Evolutionary conservation across 2,888 invertebrate genomes (phyloP).

Genomic region (Nomada hirtipes): DNA sequence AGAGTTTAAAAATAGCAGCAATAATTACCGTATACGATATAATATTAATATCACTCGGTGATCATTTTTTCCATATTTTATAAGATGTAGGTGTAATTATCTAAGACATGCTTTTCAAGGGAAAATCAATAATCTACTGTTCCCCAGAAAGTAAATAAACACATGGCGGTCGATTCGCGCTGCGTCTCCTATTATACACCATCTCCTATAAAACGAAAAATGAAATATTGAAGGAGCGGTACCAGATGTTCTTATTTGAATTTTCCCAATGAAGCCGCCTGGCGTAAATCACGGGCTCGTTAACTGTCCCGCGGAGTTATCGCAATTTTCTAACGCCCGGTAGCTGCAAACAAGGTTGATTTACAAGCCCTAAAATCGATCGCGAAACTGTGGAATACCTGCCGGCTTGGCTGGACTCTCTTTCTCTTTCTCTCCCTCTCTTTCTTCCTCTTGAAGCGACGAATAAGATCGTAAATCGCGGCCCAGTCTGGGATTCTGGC

Average conservation of each 20-base stretch:
- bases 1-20: no score
- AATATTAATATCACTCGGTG: no score
- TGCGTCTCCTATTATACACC: no score
- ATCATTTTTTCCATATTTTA: no score
- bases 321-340: conserved; percentile 46
- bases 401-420: neutral
- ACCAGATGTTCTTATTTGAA: neutral
- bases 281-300: conserved; percentile 31
- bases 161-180: no score
- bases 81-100: no score
- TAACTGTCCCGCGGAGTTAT: conserved; percentile 38
- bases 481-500: conserved; percentile 36
- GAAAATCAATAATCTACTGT: no score
- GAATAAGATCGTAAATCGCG: conserved; percentile 52
- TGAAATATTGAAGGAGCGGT: neutral
- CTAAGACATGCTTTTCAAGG: no score
- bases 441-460: neutral
- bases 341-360: conserved; percentile 33
- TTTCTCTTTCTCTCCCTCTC: no score
- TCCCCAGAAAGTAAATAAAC: no score
- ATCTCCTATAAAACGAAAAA: no score
- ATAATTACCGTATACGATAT: no score
- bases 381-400: conserved; percentile 4
- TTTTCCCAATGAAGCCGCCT: neutral
- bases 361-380: conserved; percentile 45